Base-by-base conservation (phyloP, 2,113 vertebrate species). In the Apistogramma diplotaenia region DNA sequence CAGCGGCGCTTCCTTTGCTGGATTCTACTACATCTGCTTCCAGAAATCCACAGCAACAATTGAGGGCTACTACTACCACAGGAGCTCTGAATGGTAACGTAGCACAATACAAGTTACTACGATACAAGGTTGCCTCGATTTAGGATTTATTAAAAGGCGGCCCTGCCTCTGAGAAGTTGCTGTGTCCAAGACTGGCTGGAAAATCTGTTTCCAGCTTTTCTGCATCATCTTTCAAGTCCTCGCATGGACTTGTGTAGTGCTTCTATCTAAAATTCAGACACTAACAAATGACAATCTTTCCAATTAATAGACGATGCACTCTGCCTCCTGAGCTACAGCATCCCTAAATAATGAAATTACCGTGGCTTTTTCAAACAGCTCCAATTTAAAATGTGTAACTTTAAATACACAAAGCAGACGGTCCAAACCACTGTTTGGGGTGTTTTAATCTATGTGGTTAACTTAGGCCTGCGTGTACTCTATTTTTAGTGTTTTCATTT, bases 11-110 rank as follows among this genome's bases (percentile, higher is more conserved):
- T 99, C 98, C 93, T 99, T 99, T 91, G 98, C 98, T 71, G 98
- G 98, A 70, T 99, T 99, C 93, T 99, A 99, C 94, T 99, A 99
- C 95, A 99, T 99, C 94, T 99, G 98, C 94, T 99, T 99, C 95
- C 98, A 99, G 96, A 99, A 99, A 93, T 99, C 98, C 62, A 98
- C 98, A 77, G 98, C 98, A 72, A 99, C 98, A 72, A 99, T 99
- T 87, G 98, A 99, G 95, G 98, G 98, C 84, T 99, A 98, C 95
- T 99, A 99, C 93, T 99, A 99, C 92, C 98, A 99, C 95, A 94
- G 98, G 87, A 99, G 98, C 94, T 99, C 98, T 81, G 98, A 99
- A 97, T 99, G 98, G 98, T 99, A 96, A 91, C 87, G 6, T 18
- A 35, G 1, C 57, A 11, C 9, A 62, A 37, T 53, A 74, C 27